phyloP scores from a whole-genome alignment of 2,888 invertebrate genomes.

The Odontothrips loti region DNA sequence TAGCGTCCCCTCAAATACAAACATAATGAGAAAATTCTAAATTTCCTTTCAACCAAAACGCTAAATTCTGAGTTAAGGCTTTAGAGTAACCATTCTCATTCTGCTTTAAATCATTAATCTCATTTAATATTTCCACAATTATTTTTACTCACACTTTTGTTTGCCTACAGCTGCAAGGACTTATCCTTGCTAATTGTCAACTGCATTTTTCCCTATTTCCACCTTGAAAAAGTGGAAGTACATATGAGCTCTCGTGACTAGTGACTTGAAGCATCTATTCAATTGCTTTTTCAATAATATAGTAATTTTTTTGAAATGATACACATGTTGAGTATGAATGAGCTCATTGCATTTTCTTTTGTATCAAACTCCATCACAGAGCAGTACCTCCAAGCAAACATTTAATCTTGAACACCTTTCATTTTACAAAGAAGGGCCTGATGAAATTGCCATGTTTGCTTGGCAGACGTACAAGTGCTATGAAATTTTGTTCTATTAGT shows the following conservation, averaged over 20 bases:
- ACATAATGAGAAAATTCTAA: background rate
- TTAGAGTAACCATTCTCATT: background rate
- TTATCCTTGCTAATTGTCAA: no score
- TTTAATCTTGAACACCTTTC: no score
- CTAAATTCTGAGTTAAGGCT: background rate
- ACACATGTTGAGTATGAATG: background rate
- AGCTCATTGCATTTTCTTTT: background rate
- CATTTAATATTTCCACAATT: background rate
- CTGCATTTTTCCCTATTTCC: no score
- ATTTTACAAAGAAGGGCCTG: background rate
- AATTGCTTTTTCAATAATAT: background rate
- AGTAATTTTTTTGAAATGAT: background rate
- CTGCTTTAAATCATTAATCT: background rate
- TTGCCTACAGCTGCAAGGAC: background rate
- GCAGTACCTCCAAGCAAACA: background rate
- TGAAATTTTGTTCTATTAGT: background rate
- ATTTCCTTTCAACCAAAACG: background rate
- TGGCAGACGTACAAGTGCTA: background rate
- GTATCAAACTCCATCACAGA: background rate
- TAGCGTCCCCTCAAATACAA: background rate
- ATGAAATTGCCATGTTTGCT: background rate
- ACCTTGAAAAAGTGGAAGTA: background rate
- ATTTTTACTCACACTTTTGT: background rate
- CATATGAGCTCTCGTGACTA: conserved; percentile 18
- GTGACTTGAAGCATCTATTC: conserved; percentile 12